Evolutionary conservation across 2,888 invertebrate genomes (phyloP), one percentile per base, ranked within the genome.

Genomic region (Sarcophaga caerulescens): DNA sequence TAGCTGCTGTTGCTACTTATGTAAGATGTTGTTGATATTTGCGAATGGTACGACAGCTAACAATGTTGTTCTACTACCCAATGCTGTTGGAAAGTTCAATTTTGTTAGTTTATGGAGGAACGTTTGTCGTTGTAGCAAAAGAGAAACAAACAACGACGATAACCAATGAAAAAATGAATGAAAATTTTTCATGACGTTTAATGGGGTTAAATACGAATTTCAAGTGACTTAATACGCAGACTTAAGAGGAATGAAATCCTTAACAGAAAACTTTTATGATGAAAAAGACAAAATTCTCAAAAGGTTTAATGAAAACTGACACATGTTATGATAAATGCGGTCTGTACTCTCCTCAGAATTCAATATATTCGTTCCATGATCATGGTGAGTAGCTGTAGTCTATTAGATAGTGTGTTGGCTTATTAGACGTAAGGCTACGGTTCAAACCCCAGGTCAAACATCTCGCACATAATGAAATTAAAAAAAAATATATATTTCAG

Each of bases 1-100:
- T 35, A 35, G 19, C n/a, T 71, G 19, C 14, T 60, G 60, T 44
- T 52, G 45, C 66, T 23, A 47, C 52, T 74, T 52, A 52, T 17
- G 52, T 52, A 52, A 12, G 17, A 47, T 52, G 10, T 44, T 73
- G 68, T 23, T 74, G 74, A 17, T 81, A 81, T 71, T 84, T 75
- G 63, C 45, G 25, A 74, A 80, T 74, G 86, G 70, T 73, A 70
- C 75, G 84, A 84, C 79, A 81, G 66, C 71, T 63, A 83, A 83
- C 77, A 81, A 52, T 81, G 84, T 86, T 84, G 77, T 81, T 81
- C 23, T 65, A 79, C 81, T 71, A 81, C 44, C 65, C 85, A 73
- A 63, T 66, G 76, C 71, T 71, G 52, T 52, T 66, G 62, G 60
- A 60, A 75, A 80, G 78, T 81, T 77, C 69, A 76, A 83, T 80